Evolutionary conservation across 2,888 invertebrate species (phyloP).

Genomic region (Pyrgus malvae): DNA sequence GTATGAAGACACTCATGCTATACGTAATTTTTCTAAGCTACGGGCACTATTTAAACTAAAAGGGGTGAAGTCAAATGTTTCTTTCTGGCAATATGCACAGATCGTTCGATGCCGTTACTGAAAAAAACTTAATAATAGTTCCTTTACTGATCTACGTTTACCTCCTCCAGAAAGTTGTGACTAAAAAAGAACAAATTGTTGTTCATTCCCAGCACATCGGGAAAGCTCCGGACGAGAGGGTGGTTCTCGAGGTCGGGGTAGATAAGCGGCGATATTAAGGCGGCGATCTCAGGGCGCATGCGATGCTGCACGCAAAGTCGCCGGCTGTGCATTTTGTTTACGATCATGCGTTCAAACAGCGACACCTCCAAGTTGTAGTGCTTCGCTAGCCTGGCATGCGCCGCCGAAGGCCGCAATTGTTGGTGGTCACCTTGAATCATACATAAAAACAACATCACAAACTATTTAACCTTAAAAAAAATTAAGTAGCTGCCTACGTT

Average conservation of each 20-base stretch:
- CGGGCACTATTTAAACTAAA: no score
- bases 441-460: no score
- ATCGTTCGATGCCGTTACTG: no score
- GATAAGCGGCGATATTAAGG: constrained; percentile 85
- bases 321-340: constrained; percentile 83
- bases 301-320: constrained; percentile 87
- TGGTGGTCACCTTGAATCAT: constrained; percentile 85
- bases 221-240: constrained; percentile 80
- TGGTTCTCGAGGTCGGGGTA: constrained; percentile 85
- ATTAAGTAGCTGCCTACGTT: no score
- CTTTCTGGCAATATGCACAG: no score
- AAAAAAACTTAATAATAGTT: no score
- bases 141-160: no score
- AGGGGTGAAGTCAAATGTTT: no score
- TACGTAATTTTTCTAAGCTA: no score
- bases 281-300: constrained; percentile 84
- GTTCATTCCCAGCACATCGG: constrained; percentile 81
- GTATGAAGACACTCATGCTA: no score
- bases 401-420: constrained; percentile 88
- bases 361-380: constrained; percentile 87
- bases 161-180: constrained; percentile 60
- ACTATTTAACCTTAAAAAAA: no score
- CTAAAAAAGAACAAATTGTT: constrained; percentile 86
- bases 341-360: constrained; percentile 90
- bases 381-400: constrained; percentile 84